Percentiles rank a stretch among this genome's conserved stretches.
phyloP scores from a whole-genome alignment of 2,113 vertebrate species.

The Oryzias melastigma region DNA sequence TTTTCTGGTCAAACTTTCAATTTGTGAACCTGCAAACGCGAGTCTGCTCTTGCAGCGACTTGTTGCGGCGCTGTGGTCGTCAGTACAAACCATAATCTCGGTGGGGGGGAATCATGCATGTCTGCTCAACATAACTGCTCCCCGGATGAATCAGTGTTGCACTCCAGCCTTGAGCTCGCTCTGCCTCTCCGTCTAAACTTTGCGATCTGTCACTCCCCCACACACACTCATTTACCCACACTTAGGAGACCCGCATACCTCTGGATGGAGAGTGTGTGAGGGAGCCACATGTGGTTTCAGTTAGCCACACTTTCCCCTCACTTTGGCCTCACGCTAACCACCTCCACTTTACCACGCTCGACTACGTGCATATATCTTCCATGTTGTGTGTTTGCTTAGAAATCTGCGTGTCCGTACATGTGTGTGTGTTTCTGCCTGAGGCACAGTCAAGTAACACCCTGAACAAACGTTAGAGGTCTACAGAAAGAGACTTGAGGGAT shows the following conservation, averaged over 20 bases:
- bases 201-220: slow-evolving; percentile 33
- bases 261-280: slow-evolving; percentile 28
- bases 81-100: slow-evolving; percentile 29
- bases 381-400: slow-evolving; percentile 34
- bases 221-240: slow-evolving; percentile 9
- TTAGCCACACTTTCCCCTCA: slow-evolving; percentile 64
- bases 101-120: slow-evolving; percentile 25
- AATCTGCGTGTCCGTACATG: slow-evolving; percentile 31
- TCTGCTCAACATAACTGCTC: slow-evolving; percentile 36
- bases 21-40: neutral
- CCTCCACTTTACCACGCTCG: slow-evolving; percentile 50
- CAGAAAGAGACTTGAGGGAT: slow-evolving; percentile 29
- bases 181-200: slow-evolving; percentile 23
- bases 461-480: slow-evolving; percentile 68
- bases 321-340: slow-evolving; percentile 63
- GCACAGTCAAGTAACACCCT: slow-evolving; percentile 52
- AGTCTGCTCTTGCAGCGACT: slow-evolving; percentile 7
- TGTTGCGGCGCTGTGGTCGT: slow-evolving; percentile 16
- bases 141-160: slow-evolving; percentile 53
- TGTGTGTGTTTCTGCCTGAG: slow-evolving; percentile 27
- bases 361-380: slow-evolving; percentile 45
- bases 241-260: slow-evolving; percentile 49
- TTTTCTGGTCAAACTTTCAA: neutral
- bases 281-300: slow-evolving; percentile 72
- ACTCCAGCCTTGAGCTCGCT: slow-evolving; percentile 39